These are phyloP conservation scores for Numenius arquata DNA, from an alignment of 2,113 vertebrate species.

Conservation along the genomic window DNA sequence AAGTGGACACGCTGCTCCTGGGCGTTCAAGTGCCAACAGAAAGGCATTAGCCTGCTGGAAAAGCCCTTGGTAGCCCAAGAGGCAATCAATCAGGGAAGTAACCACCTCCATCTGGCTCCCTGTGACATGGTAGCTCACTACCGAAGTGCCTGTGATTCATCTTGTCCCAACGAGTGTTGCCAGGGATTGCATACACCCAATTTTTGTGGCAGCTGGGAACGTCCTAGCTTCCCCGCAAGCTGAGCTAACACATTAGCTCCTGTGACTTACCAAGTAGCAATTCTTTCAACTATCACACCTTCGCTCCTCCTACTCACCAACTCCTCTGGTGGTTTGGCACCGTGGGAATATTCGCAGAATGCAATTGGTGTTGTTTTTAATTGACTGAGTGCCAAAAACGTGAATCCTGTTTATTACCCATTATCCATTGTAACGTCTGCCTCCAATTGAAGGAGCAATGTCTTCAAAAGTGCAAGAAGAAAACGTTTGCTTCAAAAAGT, in stretches of 20 bases:
- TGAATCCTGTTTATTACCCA: conserved; percentile 50
- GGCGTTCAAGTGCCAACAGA: conserved; percentile 42
- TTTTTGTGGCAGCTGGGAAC: conserved; percentile 68
- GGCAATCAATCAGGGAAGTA: conserved; percentile 77
- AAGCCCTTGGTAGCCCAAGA: conserved; percentile 68
- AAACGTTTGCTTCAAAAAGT: not conserved
- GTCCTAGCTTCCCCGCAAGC: conserved; percentile 62
- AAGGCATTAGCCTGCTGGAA: conserved; percentile 71
- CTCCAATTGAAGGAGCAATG: not conserved
- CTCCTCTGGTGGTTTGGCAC: conserved; percentile 68
- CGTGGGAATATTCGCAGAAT: conserved; percentile 61
- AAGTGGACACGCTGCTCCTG: conserved; percentile 34
- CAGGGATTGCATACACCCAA: conserved; percentile 54
- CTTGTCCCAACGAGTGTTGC: conserved; percentile 72
- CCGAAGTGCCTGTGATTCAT: conserved; percentile 72
- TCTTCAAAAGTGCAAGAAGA: not conserved
- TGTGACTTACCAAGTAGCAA: conserved; percentile 71
- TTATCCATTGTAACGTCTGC: not conserved
- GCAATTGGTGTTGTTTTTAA: conserved; percentile 67
- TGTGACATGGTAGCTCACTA: conserved; percentile 72
- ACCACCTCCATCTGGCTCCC: conserved; percentile 76
- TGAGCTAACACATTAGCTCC: conserved; percentile 67
- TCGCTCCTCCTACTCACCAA: conserved; percentile 62
- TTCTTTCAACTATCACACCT: conserved; percentile 79
- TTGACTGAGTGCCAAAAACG: conserved; percentile 62